These are phyloP conservation scores for Empis livida DNA, from an alignment of 2,888 invertebrate species.

Conservation along the genomic window DNA sequence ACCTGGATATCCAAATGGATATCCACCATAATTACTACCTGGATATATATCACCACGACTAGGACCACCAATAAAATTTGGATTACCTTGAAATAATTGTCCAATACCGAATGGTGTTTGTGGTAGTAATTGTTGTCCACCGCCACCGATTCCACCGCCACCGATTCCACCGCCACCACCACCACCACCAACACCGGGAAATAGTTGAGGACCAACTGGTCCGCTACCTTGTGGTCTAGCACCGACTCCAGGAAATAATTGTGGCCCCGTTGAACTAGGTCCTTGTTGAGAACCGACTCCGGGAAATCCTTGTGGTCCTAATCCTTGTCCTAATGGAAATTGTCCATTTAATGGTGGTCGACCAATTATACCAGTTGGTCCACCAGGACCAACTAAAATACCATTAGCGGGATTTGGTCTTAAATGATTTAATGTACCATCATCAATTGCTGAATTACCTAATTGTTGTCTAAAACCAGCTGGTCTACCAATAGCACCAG, in stretches of 20 bases:
- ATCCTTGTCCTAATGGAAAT: background rate
- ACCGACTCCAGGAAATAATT: constrained; percentile 13
- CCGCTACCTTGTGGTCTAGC: constrained; percentile 15
- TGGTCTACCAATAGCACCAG: constrained; percentile 37
- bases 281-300: constrained; percentile 5
- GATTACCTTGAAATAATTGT: too few species aligned
- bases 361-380: constrained; percentile 41
- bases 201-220: constrained; percentile 6
- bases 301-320: constrained; percentile 9
- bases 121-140: too few species aligned
- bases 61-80: background rate
- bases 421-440: background rate
- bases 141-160: constrained; percentile 12
- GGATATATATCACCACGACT: constrained; percentile 5
- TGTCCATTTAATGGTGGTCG: constrained; percentile 12
- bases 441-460: background rate
- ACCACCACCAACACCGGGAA: constrained; percentile 12
- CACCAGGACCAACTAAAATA: constrained; percentile 38
- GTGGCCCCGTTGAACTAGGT: constrained; percentile 20
- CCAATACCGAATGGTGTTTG: background rate
- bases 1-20: constrained; percentile 4
- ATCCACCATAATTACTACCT: constrained; percentile 10
- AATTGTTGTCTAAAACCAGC: background rate
- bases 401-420: constrained; percentile 21
- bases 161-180: constrained; percentile 12